Percentiles rank a stretch among this genome's conserved stretches.
Evolutionary conservation across 2,113 vertebrate genomes (phyloP).

Genomic region (Callipepla squamata): DNA sequence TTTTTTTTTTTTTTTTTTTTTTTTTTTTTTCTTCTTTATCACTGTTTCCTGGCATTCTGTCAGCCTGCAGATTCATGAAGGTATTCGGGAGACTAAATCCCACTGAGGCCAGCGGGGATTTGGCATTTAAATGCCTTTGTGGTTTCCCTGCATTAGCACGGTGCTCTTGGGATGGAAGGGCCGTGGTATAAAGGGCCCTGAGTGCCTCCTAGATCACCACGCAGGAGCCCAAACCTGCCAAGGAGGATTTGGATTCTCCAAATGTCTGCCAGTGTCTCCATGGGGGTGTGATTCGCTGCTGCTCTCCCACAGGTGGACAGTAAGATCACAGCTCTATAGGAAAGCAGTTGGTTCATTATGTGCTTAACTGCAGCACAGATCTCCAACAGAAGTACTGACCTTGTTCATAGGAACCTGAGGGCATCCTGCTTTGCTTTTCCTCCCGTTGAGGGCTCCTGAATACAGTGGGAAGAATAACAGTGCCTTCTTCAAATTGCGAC

Average conservation of each 20-base stretch:
- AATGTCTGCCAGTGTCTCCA: background rate
- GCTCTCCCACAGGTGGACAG: background rate
- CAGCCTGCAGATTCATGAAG: background rate
- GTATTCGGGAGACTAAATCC: background rate
- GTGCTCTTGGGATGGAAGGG: background rate
- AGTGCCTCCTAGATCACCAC: background rate
- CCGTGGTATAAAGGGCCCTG: background rate
- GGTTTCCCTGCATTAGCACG: background rate
- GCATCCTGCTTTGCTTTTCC: background rate
- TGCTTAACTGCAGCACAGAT: background rate
- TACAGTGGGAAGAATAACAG: background rate
- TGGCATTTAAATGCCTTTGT: background rate
- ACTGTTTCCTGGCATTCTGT: background rate
- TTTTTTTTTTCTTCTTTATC: background rate
- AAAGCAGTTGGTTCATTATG: background rate
- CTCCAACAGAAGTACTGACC: background rate
- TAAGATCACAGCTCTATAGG: background rate
- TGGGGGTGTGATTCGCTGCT: background rate
- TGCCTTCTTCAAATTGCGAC: background rate
- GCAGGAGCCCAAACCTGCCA: too few relatives aligned
- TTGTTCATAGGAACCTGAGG: background rate
- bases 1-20: background rate
- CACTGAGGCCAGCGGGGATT: background rate
- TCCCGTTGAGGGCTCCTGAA: background rate
- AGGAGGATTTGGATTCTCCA: background rate